A percentile compares a stretch with the other conserved stretches of the same genome.
phyloP scores from a whole-genome alignment of 37 sponge, comb jelly and placozoan species.

The Geodia barretti region DNA sequence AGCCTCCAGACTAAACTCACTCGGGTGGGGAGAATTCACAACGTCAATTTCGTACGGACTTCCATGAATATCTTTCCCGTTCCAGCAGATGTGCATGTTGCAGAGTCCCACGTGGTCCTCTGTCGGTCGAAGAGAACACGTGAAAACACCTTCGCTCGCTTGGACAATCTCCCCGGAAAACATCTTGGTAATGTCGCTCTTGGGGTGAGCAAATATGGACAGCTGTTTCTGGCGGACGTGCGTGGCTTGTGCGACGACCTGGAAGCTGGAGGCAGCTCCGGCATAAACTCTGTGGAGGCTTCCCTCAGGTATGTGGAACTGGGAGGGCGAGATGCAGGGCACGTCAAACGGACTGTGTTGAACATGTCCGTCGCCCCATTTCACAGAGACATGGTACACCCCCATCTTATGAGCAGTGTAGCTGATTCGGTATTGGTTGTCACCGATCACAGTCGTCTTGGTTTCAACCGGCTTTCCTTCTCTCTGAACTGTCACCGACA shows the following conservation, averaged over 20 bases:
- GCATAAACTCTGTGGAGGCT: constrained; percentile 12
- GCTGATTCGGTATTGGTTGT: constrained; percentile 42
- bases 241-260: constrained; percentile 25
- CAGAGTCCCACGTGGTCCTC: constrained; percentile 38
- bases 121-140: constrained; percentile 27
- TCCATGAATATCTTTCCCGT: constrained; percentile 60
- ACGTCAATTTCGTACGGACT: constrained; percentile 68
- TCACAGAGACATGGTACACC: constrained; percentile 51
- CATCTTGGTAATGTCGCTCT: not conserved
- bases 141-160: not conserved
- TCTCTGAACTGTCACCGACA: constrained; percentile 42
- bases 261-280: constrained; percentile 30
- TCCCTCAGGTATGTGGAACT: constrained; percentile 22
- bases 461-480: constrained; percentile 50
- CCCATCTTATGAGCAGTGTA: constrained; percentile 68
- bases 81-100: constrained; percentile 57
- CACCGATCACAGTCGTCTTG: constrained; percentile 1
- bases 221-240: constrained; percentile 37
- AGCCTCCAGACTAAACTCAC: constrained; percentile 52
- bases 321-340: constrained; percentile 28
- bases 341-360: constrained; percentile 75
- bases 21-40: constrained; percentile 30
- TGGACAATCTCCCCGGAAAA: constrained; percentile 11
- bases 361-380: constrained; percentile 63
- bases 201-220: constrained; percentile 28